Conservation (phyloP, 1,140 invertebrate genomes). For the Brachionus rubens region DNA sequence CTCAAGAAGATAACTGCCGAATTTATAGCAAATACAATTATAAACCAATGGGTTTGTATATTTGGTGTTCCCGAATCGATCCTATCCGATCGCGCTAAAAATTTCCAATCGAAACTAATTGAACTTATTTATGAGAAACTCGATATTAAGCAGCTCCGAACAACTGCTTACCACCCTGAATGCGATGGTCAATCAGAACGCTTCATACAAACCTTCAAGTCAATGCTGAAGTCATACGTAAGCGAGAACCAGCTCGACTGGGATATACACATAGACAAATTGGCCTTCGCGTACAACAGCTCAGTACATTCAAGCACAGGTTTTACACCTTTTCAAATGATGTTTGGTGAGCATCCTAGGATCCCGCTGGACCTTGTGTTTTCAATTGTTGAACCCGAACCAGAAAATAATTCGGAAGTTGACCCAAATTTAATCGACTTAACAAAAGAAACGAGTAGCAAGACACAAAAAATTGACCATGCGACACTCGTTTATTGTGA, state of each 20-base stretch:
- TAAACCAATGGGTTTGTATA: neutral
- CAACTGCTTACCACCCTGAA: neutral
- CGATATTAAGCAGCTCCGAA: neutral
- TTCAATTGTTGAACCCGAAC: too few relatives aligned
- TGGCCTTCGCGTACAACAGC: neutral
- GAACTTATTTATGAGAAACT: neutral
- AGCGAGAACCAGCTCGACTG: neutral
- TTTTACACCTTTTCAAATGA: neutral
- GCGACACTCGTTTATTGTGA: too few relatives aligned
- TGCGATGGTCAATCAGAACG: too few relatives aligned
- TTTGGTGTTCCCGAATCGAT: neutral
- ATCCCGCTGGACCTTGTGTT: neutral
- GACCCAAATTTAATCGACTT: too few relatives aligned
- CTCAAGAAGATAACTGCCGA: too few relatives aligned
- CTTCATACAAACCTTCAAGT: too few relatives aligned
- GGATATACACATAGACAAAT: neutral
- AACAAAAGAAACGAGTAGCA: too few relatives aligned
- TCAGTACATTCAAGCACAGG: neutral
- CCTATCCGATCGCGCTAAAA: neutral
- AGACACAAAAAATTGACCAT: too few relatives aligned
- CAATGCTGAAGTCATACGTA: neutral
- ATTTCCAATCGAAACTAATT: neutral
- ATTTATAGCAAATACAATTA: neutral
- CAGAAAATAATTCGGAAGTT: too few relatives aligned
- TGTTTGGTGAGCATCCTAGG: neutral